Conservation (phyloP, 2,888 invertebrate species). For the Aphodius sticticus region DNA sequence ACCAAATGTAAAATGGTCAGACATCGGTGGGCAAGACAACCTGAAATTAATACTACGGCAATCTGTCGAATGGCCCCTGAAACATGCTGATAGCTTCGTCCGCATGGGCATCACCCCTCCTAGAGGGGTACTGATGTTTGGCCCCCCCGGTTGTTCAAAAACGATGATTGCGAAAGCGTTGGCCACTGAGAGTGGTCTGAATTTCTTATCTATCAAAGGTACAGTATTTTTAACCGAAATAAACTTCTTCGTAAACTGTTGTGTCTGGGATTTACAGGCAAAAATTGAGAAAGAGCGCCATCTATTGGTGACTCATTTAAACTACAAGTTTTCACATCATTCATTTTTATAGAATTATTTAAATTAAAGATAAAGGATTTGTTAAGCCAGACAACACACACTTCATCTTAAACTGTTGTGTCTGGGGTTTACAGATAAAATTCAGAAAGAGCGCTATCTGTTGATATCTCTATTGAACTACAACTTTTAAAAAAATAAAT, state of each 20-base stretch:
- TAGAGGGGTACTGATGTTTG: conserved; percentile 91
- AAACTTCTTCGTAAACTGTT: too few relatives aligned
- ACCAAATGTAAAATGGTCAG: conserved; percentile 89
- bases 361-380: too few relatives aligned
- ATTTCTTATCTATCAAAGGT: conserved; percentile 91
- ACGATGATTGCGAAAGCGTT: conserved; percentile 98
- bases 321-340: too few relatives aligned
- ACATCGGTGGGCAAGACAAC: conserved; percentile 91
- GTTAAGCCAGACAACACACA: too few relatives aligned
- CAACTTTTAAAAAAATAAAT: too few relatives aligned
- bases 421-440: too few relatives aligned
- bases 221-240: conserved; percentile 54
- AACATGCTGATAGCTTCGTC: conserved; percentile 82
- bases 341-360: too few relatives aligned
- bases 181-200: conserved; percentile 94
- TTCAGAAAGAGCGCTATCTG: too few relatives aligned
- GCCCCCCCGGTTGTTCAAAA: conserved; percentile 98
- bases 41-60: conserved; percentile 87
- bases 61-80: conserved; percentile 93
- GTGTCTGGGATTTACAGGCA: too few relatives aligned
- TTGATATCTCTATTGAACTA: too few relatives aligned
- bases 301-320: neutral
- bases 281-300: neutral
- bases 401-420: too few relatives aligned
- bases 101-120: conserved; percentile 87